Percentiles rank a stretch among this genome's conserved stretches.
Evolutionary conservation across 2,797 vertebrate species (phyloP).

Genomic region (Anas acuta): DNA sequence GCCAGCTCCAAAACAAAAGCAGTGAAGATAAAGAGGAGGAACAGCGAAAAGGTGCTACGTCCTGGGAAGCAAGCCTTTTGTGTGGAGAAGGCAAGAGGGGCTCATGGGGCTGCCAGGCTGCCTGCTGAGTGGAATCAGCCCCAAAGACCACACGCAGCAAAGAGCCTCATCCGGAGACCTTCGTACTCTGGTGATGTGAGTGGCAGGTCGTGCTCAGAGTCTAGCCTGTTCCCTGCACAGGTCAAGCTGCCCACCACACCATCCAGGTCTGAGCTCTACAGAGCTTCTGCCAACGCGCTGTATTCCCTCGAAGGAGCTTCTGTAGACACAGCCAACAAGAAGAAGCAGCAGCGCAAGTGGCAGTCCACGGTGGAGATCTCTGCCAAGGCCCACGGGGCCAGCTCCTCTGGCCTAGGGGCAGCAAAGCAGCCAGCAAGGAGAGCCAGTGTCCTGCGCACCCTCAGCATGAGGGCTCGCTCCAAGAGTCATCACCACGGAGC

Average conservation of each 20-base stretch:
- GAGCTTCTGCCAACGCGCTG: slow-evolving; percentile 58
- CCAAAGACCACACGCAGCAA: slow-evolving; percentile 60
- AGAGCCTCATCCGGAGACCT: slow-evolving; percentile 39
- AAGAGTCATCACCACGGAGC: slow-evolving; percentile 62
- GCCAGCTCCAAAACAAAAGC: slow-evolving; percentile 85
- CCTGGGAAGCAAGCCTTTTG: slow-evolving; percentile 68
- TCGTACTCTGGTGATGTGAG: slow-evolving; percentile 69
- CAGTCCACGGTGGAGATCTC: slow-evolving; percentile 79
- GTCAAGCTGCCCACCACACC: slow-evolving; percentile 66
- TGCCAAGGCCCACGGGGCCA: slow-evolving; percentile 57
- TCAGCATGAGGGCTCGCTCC: slow-evolving; percentile 66
- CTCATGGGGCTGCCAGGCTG: background rate
- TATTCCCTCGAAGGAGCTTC: slow-evolving; percentile 60
- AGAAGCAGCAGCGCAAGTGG: slow-evolving; percentile 80
- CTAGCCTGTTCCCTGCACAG: slow-evolving; percentile 80
- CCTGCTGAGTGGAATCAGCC: slow-evolving; percentile 57
- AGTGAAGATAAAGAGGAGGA: slow-evolving; percentile 82
- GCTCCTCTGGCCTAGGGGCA: slow-evolving; percentile 13
- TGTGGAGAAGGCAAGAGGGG: slow-evolving; percentile 73
- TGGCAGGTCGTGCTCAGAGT: slow-evolving; percentile 85
- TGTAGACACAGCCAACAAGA: slow-evolving; percentile 71
- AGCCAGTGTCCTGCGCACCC: slow-evolving; percentile 63
- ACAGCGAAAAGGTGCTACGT: slow-evolving; percentile 76
- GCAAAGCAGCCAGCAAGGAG: slow-evolving; percentile 54
- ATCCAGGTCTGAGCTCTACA: slow-evolving; percentile 66